These are phyloP conservation scores for Anagrus nilaparvatae DNA, from an alignment of 1,140 invertebrate genomes.

Conservation along the genomic window DNA sequence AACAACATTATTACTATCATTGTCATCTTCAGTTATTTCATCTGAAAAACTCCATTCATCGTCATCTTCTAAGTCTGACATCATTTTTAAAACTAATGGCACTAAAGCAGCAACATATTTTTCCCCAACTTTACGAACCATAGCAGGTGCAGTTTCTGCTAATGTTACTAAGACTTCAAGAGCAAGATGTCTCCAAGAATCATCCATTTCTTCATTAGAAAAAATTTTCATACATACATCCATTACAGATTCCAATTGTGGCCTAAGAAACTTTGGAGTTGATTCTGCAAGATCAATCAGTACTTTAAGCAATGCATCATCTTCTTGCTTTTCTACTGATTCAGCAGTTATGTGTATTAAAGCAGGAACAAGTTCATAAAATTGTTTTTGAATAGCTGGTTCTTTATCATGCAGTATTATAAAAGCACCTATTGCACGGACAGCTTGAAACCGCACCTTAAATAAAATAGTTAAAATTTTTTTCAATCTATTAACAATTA, in stretches of 20 bases:
- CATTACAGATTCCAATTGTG: slow-evolving; percentile 79
- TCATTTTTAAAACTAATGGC: slow-evolving; percentile 81
- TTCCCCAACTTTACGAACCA: slow-evolving; percentile 82
- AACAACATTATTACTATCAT: slow-evolving; percentile 82
- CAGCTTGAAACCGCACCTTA: slow-evolving; percentile 66
- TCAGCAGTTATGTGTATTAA: slow-evolving; percentile 60
- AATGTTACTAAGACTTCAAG: slow-evolving; percentile 92
- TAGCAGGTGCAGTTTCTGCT: slow-evolving; percentile 88
- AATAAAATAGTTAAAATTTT: slow-evolving; percentile 7
- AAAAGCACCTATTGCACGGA: slow-evolving; percentile 79
- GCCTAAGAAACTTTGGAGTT: slow-evolving; percentile 83
- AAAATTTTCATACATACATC: slow-evolving; percentile 82
- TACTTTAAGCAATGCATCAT: slow-evolving; percentile 82
- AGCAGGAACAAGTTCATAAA: slow-evolving; percentile 73
- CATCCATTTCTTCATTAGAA: slow-evolving; percentile 54
- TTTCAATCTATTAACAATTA: background rate
- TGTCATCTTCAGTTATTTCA: slow-evolving; percentile 61
- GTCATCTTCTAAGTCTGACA: slow-evolving; percentile 95
- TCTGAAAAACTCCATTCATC: slow-evolving; percentile 61
- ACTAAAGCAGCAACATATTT: slow-evolving; percentile 72
- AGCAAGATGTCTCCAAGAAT: slow-evolving; percentile 81
- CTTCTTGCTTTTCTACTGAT: slow-evolving; percentile 73
- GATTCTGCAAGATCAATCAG: slow-evolving; percentile 90
- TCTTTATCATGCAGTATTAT: slow-evolving; percentile 88
- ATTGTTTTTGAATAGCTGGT: slow-evolving; percentile 74